These are phyloP conservation scores for Drosophila elegans DNA, from an alignment of 1,140 invertebrate species.

Conservation along the genomic window DNA sequence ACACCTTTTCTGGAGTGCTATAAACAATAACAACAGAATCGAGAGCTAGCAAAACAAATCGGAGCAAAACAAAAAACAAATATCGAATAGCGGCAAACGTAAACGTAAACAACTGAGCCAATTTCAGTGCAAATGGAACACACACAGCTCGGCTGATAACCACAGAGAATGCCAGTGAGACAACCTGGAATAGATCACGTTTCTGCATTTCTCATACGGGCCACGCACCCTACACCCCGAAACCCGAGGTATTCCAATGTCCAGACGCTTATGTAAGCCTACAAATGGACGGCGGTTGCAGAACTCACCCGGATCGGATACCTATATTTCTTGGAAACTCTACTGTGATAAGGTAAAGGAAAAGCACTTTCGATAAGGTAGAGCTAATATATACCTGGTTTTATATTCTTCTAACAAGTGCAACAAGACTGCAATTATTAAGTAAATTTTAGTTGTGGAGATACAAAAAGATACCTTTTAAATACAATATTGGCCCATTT, in stretches of 20 bases:
- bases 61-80: conserved; percentile 51
- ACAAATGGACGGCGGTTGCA: conserved; percentile 8
- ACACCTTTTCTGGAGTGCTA: conserved; percentile 47
- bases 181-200: conserved; percentile 79
- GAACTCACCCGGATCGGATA: conserved; percentile 4
- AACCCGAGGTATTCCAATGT: background rate
- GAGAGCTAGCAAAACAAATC: conserved; percentile 18
- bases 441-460: no score
- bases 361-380: background rate
- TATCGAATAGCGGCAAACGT: conserved; percentile 41
- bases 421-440: no score
- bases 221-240: conserved; percentile 16
- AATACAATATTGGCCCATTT: no score
- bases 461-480: no score
- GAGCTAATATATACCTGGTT: background rate
- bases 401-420: background rate
- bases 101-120: conserved; percentile 57
- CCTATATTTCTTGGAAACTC: conserved; percentile 17
- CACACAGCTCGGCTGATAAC: conserved; percentile 59
- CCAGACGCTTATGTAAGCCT: conserved; percentile 8
- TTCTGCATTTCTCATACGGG: conserved; percentile 68
- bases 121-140: conserved; percentile 48
- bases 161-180: conserved; percentile 59
- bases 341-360: conserved; percentile 8
- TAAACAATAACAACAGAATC: conserved; percentile 49